Evolutionary conservation across 35 echinoderm and acorn worm genomes (phyloP), one percentile per base, ranked within the genome.

Genomic region (Apostichopus californicus): DNA sequence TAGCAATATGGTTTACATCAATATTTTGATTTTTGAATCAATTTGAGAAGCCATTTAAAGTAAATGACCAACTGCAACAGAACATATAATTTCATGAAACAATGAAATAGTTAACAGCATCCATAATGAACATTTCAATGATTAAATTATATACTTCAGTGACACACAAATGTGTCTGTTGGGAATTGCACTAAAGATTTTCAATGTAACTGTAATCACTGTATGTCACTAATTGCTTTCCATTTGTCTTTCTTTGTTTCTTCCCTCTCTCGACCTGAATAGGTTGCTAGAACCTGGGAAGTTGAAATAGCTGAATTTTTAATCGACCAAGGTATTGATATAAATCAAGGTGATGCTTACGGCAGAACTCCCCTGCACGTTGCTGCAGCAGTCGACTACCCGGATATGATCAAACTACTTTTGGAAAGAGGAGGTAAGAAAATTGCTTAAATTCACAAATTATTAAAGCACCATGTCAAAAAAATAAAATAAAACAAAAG

Each of bases 281-380:
- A 98, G 96, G 96, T 93, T 92, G 96, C 94, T 9, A 59, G 97
- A 9, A 93, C 92, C 12, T 98, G 97, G 97, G 97, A 98, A 52
- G 91, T 83, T 3, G 95, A 98, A 77, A 95, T 98, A 18, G 97
- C 95, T 8, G 72, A 86, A 14, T 98, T 96, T 85, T 87, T 98
- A 60, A 92, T 96, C 4, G 97, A 91, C 24, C 90, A 77, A 71
- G 97, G 95, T 2, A 87, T 90, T 5, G 57, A 94, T 60, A 82
- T 96, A 17, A 96, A 98, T 61, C 91, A 96, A 64, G 83, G 66
- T 25, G 97, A 98, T 61, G 60, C 70, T 1, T 96, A 90, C 75
- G 97, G 97, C 5, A 8, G 97, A 28, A 91, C 97, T 9, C 91
- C 97, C 2, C 57, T 98, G 59, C 97, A 98, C 70, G 89, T 98